A percentile compares a stretch with the other conserved stretches of the same genome.
These are phyloP conservation scores for Lithosia quadra DNA, from an alignment of 2,888 invertebrate species.

Conservation along the genomic window DNA sequence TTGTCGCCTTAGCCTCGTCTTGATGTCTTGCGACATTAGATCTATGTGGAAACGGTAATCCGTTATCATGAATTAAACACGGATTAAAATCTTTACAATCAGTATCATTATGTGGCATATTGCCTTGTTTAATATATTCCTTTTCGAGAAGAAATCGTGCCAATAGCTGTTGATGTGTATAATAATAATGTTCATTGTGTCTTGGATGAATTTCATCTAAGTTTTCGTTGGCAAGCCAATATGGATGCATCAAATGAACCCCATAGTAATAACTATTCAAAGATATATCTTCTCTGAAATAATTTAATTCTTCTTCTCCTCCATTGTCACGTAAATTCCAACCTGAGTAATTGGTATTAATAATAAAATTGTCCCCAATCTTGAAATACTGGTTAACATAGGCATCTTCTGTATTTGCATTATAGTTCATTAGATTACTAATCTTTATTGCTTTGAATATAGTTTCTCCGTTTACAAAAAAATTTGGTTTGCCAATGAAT, in stretches of 20 bases:
- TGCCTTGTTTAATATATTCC: conserved; percentile 59
- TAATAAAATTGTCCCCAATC: conserved; percentile 57
- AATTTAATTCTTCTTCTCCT: conserved; percentile 85
- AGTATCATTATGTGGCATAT: conserved; percentile 39
- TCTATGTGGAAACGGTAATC: conserved; percentile 75
- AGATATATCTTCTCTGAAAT: conserved; percentile 89
- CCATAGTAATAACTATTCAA: conserved; percentile 88
- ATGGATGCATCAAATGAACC: conserved; percentile 85
- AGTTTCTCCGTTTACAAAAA: conserved; percentile 74
- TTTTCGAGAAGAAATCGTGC: conserved; percentile 75
- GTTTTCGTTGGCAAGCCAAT: conserved; percentile 86
- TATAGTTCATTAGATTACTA: conserved; percentile 55
- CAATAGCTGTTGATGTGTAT: conserved; percentile 72
- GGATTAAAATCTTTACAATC: conserved; percentile 66
- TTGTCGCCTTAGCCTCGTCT: conserved; percentile 64
- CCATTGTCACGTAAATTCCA: conserved; percentile 82
- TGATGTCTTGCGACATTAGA: conserved; percentile 58
- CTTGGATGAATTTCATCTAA: conserved; percentile 68
- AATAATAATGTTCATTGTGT: conserved; percentile 77
- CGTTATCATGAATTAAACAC: conserved; percentile 75
- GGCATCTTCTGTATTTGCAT: conserved; percentile 53
- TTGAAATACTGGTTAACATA: conserved; percentile 62
- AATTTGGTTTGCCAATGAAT: conserved; percentile 80
- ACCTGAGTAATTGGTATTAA: conserved; percentile 79
- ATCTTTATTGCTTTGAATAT: conserved; percentile 73